Percentiles rank a stretch among this genome's conserved stretches.
These are phyloP conservation scores for Heliocidaris erythrogramma DNA, from an alignment of 35 echinoderm and acorn worm genomes.

Conservation along the genomic window DNA sequence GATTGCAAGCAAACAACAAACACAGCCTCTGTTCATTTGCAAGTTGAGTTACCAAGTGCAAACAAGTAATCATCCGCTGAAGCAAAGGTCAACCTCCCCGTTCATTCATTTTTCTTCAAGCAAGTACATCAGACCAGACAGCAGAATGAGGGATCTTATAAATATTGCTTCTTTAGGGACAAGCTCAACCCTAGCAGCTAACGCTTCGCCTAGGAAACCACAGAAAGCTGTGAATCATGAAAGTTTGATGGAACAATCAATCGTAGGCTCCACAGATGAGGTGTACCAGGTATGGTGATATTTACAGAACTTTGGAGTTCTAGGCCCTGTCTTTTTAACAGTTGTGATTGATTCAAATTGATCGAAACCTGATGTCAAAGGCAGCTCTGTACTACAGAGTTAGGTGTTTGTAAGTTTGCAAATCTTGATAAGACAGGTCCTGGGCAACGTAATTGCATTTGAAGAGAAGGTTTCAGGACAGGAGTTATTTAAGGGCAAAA, in stretches of 20 bases:
- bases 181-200: not conserved
- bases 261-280: constrained; percentile 21
- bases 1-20: not conserved
- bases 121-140: not conserved
- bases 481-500: too few relatives aligned
- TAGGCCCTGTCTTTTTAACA: not conserved
- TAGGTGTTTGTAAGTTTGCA: not conserved
- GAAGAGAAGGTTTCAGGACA: too few relatives aligned
- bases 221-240: not conserved
- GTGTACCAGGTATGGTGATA: constrained; percentile 12
- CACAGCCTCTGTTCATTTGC: not conserved
- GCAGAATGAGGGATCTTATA: not conserved
- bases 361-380: not conserved
- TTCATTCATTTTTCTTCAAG: not conserved
- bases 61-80: not conserved
- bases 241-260: not conserved
- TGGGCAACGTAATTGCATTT: not conserved
- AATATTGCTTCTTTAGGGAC: constrained; percentile 8
- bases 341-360: not conserved
- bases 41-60: not conserved
- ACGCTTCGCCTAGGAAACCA: not conserved
- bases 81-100: not conserved
- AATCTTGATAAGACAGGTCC: not conserved
- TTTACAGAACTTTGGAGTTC: not conserved
- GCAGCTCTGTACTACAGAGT: not conserved